Conservation (phyloP, 2,797 vertebrate genomes). For the Glossophaga mutica region DNA sequence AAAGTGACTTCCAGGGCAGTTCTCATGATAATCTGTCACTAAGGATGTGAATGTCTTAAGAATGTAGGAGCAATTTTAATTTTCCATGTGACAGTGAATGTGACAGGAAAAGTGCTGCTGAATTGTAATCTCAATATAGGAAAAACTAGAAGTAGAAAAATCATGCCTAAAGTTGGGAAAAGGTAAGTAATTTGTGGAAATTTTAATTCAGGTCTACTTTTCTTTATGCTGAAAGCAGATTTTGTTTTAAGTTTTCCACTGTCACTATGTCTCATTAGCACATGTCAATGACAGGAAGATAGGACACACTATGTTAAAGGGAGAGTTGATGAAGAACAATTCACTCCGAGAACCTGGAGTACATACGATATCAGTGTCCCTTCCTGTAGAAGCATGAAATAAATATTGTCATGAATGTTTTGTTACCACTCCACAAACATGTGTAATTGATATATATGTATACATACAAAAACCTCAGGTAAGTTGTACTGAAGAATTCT, state of each 20-base stretch:
- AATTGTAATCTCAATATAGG: slow-evolving; percentile 48
- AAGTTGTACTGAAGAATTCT: not conserved
- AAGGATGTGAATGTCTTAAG: not conserved
- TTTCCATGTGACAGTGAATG: slow-evolving; percentile 24
- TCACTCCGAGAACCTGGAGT: not conserved
- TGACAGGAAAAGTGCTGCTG: slow-evolving; percentile 32
- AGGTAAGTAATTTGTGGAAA: slow-evolving; percentile 43
- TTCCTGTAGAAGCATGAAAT: not conserved
- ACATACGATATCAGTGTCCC: not conserved
- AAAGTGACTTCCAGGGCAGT: not conserved
- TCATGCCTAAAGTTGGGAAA: not conserved
- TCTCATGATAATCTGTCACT: slow-evolving; percentile 33
- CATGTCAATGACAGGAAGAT: not conserved
- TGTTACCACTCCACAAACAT: not conserved
- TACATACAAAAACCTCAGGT: not conserved
- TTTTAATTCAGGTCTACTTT: slow-evolving; percentile 31
- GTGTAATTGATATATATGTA: not conserved
- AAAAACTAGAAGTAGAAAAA: not conserved
- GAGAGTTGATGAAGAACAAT: not conserved
- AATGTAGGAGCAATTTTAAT: slow-evolving; percentile 45
- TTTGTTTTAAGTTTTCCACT: not conserved
- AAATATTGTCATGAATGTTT: not conserved
- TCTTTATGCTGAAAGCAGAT: not conserved
- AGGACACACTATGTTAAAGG: not conserved
- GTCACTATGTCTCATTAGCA: not conserved